Conservation (phyloP, 2,888 invertebrate species). For the Heteromurus nitidus region DNA sequence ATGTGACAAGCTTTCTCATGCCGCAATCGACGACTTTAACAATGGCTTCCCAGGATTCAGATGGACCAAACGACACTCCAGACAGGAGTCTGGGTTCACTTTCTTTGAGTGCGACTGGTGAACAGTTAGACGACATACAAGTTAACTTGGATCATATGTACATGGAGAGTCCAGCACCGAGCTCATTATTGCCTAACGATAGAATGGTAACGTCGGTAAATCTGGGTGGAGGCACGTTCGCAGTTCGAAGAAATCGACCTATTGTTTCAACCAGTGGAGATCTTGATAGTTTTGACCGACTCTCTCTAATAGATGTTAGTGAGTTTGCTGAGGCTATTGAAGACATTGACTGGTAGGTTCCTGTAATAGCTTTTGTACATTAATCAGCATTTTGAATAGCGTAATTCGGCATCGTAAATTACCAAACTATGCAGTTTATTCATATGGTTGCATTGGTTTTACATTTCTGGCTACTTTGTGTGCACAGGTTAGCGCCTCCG, state of each 20-base stretch:
- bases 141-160: constrained; percentile 37
- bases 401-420: no score
- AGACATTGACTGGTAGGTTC: constrained; percentile 25
- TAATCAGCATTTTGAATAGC: no score
- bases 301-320: constrained; percentile 21
- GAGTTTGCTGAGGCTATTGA: constrained; percentile 18
- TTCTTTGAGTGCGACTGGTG: constrained; percentile 40
- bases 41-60: not conserved
- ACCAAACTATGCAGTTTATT: not conserved
- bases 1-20: not conserved
- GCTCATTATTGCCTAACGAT: not conserved
- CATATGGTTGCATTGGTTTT: not conserved
- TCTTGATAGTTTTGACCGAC: constrained; percentile 36
- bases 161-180: constrained; percentile 42
- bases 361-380: not conserved
- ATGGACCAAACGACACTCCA: not conserved
- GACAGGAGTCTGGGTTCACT: constrained; percentile 47
- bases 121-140: constrained; percentile 52
- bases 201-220: not conserved
- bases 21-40: not conserved
- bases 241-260: not conserved
- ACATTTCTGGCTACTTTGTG: not conserved
- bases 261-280: not conserved
- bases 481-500: constrained; percentile 14
- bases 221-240: not conserved